Evolutionary conservation across 2,113 vertebrate genomes (phyloP).

Genomic region (Xenopus laevis): DNA sequence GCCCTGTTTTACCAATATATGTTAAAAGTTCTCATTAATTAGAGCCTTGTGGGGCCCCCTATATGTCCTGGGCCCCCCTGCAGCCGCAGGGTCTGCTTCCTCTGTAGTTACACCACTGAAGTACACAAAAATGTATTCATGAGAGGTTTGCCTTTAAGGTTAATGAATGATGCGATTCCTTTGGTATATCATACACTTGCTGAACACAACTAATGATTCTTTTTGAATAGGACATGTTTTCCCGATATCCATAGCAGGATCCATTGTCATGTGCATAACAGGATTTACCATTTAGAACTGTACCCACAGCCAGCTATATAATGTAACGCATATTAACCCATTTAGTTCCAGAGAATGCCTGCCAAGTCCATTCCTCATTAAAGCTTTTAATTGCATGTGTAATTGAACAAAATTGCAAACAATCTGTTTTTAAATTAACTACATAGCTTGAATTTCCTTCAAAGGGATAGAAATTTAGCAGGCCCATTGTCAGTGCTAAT

Average conservation of each 20-base stretch:
- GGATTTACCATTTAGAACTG: neutral
- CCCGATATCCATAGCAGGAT: conserved; percentile 10
- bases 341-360: conserved; percentile 12
- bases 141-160: neutral
- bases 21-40: too few relatives aligned
- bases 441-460: conserved; percentile 57
- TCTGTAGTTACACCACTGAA: too few relatives aligned
- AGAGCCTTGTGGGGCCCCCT: too few relatives aligned
- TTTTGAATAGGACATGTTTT: neutral
- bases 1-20: too few relatives aligned
- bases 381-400: conserved; percentile 47
- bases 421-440: conserved; percentile 57
- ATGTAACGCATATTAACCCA: conserved; percentile 20
- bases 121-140: too few relatives aligned
- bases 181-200: neutral
- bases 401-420: conserved; percentile 55
- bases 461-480: conserved; percentile 56
- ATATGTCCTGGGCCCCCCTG: too few relatives aligned
- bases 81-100: too few relatives aligned
- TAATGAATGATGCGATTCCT: conserved; percentile 3
- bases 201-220: neutral
- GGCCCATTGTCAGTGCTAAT: conserved; percentile 57
- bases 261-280: conserved; percentile 16
- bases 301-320: neutral
- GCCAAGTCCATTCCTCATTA: conserved; percentile 8